These are phyloP conservation scores for Triplophysa bombifrons DNA, from an alignment of 2,797 vertebrate genomes.

Conservation along the genomic window DNA sequence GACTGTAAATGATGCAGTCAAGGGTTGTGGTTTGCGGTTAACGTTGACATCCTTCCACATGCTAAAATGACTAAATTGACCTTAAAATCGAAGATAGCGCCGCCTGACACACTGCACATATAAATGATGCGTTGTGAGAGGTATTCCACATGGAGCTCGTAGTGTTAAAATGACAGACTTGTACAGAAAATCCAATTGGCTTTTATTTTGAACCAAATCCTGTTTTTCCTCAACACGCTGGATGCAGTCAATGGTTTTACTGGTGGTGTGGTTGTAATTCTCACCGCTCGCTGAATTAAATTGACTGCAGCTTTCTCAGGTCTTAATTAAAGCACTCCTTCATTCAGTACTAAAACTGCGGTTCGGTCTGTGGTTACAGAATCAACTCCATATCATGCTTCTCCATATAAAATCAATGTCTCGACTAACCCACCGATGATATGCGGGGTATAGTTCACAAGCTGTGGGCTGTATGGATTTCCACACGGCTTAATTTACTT, in stretches of 20 bases:
- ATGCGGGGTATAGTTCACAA: constrained; percentile 35
- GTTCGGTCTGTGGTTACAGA: constrained; percentile 37
- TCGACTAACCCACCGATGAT: constrained; percentile 46
- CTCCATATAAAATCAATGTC: constrained; percentile 41
- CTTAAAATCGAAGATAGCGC: constrained; percentile 15
- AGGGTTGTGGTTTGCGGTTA: constrained; percentile 33
- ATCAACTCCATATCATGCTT: constrained; percentile 21
- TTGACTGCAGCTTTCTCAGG: constrained; percentile 55
- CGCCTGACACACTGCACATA: constrained; percentile 10
- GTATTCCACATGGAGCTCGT: constrained; percentile 12
- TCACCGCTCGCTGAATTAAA: constrained; percentile 54
- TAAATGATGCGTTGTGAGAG: constrained; percentile 32
- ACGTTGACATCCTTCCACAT: neutral
- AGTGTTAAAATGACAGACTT: constrained; percentile 52
- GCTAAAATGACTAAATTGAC: constrained; percentile 18
- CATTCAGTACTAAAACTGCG: constrained; percentile 48
- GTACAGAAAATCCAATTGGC: constrained; percentile 55
- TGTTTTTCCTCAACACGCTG: constrained; percentile 50
- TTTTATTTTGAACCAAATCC: constrained; percentile 55
- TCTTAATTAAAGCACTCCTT: constrained; percentile 60
- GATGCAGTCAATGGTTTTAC: constrained; percentile 49
- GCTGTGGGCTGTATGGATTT: constrained; percentile 51
- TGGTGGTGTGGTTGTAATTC: constrained; percentile 58
- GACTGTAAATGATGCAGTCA: constrained; percentile 12
- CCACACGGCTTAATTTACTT: constrained; percentile 56